A percentile compares a stretch with the other conserved stretches of the same genome.
These are phyloP conservation scores for Corvus cornix DNA, from an alignment of 2,113 vertebrate species.

Conservation along the genomic window DNA sequence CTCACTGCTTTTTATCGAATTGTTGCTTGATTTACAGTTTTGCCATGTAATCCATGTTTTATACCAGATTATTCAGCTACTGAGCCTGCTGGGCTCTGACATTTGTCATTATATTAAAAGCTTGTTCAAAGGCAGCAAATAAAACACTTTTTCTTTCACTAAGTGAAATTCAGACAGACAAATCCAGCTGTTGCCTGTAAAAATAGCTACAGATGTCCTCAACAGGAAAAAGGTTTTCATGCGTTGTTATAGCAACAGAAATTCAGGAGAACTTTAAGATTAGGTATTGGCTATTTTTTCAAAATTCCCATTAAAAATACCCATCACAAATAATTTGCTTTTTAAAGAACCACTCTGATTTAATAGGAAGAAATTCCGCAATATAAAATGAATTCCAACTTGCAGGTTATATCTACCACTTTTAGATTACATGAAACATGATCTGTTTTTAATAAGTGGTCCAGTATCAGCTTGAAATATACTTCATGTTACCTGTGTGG, in stretches of 20 bases:
- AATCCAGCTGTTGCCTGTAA: conserved; percentile 80
- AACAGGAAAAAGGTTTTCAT: conserved; percentile 71
- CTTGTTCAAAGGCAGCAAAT: conserved; percentile 51
- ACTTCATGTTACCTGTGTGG: neutral
- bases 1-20: neutral
- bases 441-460: neutral
- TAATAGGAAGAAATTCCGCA: neutral
- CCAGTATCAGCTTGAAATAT: neutral
- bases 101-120: conserved; percentile 58
- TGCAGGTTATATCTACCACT: neutral
- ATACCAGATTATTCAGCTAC: neutral
- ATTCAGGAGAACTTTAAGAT: conserved; percentile 71
- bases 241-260: conserved; percentile 79
- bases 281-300: conserved; percentile 48
- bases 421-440: neutral
- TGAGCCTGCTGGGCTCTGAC: conserved; percentile 36
- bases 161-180: conserved; percentile 71
- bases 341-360: neutral
- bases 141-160: conserved; percentile 42
- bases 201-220: conserved; percentile 79
- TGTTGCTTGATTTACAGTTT: neutral
- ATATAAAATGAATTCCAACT: neutral
- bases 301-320: conserved; percentile 30
- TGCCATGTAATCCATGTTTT: neutral
- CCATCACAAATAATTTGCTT: neutral